A percentile compares a stretch with the other conserved stretches of the same genome.
These are phyloP conservation scores for Littorina saxatilis DNA, from an alignment of 1,140 invertebrate genomes.

Conservation along the genomic window DNA sequence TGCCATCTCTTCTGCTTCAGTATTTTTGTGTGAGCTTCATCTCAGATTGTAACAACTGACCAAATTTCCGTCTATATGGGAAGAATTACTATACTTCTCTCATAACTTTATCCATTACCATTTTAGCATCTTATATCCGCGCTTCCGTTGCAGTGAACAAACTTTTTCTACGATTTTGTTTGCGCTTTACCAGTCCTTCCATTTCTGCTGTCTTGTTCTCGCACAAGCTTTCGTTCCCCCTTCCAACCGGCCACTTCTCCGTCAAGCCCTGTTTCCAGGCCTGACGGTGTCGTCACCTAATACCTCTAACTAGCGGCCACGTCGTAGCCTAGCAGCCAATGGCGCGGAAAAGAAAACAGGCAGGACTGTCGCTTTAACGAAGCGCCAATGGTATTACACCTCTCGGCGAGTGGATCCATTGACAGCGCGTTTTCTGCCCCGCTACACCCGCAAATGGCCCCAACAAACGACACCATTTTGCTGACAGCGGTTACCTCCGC, in stretches of 20 bases:
- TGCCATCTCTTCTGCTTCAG: no score
- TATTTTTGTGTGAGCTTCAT: no score
- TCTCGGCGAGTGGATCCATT: not conserved
- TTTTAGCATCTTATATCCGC: no score
- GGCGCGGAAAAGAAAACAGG: constrained; percentile 1
- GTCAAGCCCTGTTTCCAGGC: not conserved
- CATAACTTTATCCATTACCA: no score
- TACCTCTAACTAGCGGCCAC: no score
- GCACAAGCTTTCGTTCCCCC: not conserved
- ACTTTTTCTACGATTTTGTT: no score
- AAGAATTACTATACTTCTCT: no score
- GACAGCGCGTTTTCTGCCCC: not conserved
- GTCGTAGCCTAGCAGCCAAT: not conserved
- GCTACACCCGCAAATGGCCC: not conserved
- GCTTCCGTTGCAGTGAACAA: no score
- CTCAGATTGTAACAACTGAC: no score
- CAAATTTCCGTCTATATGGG: no score
- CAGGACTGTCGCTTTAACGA: not conserved
- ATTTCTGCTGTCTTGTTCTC: not conserved
- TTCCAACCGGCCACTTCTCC: not conserved
- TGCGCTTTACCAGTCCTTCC: no score
- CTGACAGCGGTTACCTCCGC: not conserved
- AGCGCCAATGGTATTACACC: not conserved
- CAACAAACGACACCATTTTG: not conserved
- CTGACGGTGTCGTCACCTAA: no score